Base-by-base conservation (phyloP, 2,888 invertebrate species). In the Pseudococcus jackbeardsleyi region DNA sequence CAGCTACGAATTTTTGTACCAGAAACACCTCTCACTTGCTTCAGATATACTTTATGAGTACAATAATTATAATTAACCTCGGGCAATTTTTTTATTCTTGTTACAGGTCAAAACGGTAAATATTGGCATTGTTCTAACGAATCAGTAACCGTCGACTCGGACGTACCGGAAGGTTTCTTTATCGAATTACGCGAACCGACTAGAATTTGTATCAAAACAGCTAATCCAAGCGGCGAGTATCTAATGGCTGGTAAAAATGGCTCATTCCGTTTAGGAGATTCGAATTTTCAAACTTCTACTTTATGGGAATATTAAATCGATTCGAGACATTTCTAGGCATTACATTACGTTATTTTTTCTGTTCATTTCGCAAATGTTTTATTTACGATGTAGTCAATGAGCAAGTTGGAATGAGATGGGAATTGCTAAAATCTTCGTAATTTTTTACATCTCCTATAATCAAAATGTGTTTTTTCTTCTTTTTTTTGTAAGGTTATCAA, bases 71-170 rank as follows among this genome's bases (percentile, higher is more conserved):
- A n/a, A 54, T n/a, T 54, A 17, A 54, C 54, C n/a, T 54, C 17
- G 12, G n/a, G n/a, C 17, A 54, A n/a, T 54, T 54, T 54, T n/a
- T 54, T n/a, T 54, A 39, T 6, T n/a, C 6, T 85, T 77, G 89
- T 91, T 92, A 22, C 92, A 97, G 97, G 97, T 90, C 95, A 96
- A 91, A 97, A 96, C 92, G 96, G 96, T 91, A 97, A 97, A 92
- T 99, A 97, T 93, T 98, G 98, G 98, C 95, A 96, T 92, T 95
- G 96, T 88, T 96, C 96, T 91, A 95, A 95, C 90, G 98, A 98
- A 92, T 94, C 95, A 88, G 95, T 98, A 89, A 94, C 95, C 54
- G 96, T 97, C 89, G 98, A 98, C 92, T 94, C 96, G 42, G 97
- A 97, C 91, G 92, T 93, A 26, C 95, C 97, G 22, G 95, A 95